phyloP scores from a whole-genome alignment of 2,888 invertebrate species.

The Mesochorus sp. region DNA sequence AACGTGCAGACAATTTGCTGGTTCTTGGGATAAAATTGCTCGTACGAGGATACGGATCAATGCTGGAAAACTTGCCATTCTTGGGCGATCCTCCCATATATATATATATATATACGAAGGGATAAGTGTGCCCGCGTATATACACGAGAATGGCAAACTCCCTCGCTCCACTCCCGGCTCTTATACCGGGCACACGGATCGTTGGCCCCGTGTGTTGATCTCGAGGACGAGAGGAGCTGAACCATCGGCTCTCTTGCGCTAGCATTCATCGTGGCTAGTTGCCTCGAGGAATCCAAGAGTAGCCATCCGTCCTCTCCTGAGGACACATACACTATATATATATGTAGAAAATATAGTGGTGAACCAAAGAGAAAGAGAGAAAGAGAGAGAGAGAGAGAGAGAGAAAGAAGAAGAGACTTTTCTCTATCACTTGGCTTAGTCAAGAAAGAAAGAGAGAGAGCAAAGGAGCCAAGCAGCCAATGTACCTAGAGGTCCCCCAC shows the following conservation, averaged over 20 bases:
- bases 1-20: not conserved
- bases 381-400: not conserved
- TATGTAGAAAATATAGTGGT: not conserved
- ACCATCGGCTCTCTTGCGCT: conserved; percentile 48
- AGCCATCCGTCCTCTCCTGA: conserved; percentile 44
- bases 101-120: too few species aligned
- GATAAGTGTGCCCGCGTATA: too few species aligned
- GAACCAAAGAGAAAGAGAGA: not conserved
- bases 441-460: conserved; percentile 31
- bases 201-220: conserved; percentile 63
- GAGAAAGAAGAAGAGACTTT: not conserved
- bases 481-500: conserved; percentile 36
- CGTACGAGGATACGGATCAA: not conserved
- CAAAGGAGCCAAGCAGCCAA: conserved; percentile 28
- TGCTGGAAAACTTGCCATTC: too few species aligned
- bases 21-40: not conserved
- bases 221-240: conserved; percentile 59
- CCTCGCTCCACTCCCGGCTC: conserved; percentile 2
- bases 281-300: conserved; percentile 54
- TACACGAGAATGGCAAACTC: not conserved
- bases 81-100: too few species aligned
- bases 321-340: conserved; percentile 1
- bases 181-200: conserved; percentile 64
- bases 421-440: conserved; percentile 22
- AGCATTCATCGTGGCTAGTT: conserved; percentile 60